Evolutionary conservation across 64 coral and sea anemone genomes (phyloP).

Genomic region (Astreopora myriophthalma): DNA sequence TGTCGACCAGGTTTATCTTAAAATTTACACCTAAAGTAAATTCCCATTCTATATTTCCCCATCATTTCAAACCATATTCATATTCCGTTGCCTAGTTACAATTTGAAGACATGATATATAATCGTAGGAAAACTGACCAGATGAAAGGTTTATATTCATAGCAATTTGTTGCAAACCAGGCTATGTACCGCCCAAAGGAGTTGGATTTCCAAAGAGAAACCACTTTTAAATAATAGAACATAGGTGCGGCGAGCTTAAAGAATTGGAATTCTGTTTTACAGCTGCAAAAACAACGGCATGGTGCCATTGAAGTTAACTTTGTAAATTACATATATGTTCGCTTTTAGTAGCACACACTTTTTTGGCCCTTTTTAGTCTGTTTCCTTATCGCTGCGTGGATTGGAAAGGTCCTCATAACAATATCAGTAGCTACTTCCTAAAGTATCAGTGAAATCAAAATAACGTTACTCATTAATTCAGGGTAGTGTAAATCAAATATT

Average conservation of each 20-base stretch:
- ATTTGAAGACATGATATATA: background rate
- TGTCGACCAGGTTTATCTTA: background rate
- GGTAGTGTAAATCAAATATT: background rate
- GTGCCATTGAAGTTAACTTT: conserved; percentile 1
- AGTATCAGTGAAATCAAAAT: background rate
- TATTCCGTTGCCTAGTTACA: background rate
- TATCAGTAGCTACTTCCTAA: background rate
- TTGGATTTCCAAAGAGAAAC: background rate
- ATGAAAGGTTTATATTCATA: background rate
- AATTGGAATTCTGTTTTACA: conserved; percentile 1
- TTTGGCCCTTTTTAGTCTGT: background rate
- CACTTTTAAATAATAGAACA: conserved; percentile 20
- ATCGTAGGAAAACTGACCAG: too few relatives aligned
- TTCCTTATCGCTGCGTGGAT: background rate
- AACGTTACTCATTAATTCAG: conserved; percentile 6
- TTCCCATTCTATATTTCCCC: background rate
- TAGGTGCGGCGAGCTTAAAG: background rate
- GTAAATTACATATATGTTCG: background rate
- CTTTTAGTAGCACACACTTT: background rate
- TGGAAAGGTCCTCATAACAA: background rate
- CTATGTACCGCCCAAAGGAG: background rate
- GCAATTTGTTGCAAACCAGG: background rate
- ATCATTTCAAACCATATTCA: background rate
- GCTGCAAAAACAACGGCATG: conserved; percentile 44
- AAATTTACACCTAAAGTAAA: background rate